Evolutionary conservation across 2,113 vertebrate genomes (phyloP), one percentile per base, ranked within the genome.

Genomic region (Marcusenius ussheri): DNA sequence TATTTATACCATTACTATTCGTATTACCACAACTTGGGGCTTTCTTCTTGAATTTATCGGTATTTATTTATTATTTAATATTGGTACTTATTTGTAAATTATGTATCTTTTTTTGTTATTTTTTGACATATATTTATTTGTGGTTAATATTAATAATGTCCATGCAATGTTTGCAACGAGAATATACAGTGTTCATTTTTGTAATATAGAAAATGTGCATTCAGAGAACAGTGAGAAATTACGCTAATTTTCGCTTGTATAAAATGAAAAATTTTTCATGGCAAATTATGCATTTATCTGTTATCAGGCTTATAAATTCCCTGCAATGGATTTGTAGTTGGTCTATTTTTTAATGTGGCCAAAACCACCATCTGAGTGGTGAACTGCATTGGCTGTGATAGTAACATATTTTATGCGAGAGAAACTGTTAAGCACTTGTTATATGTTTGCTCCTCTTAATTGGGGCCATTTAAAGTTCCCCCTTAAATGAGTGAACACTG

Each of bases 401-500:
- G 45, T 86, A 31, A 94, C 93, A 95, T 94, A 95, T 95, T 94
- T 94, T 77, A 31, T 6, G 70, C 39, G 83, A 50, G 93, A 93
- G 93, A 92, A 93, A 92, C 92, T 94, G 94, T 95, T 94, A 95
- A 96, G 95, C 95, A 94, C 96, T 96, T 95, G 94, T 96, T 95
- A 94, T 96, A 93, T 95, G 94, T 94, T 95, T 95, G 94, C 92
- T 92, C 92, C 92, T 92, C 92, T 95, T 96, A 96, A 96, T 96
- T 95, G 95, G 91, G 89, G 84, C 92, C 92, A 94, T 94, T 95
- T 94, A 94, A 93, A 92, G 91, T 88, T 87, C 77, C 91, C 35
- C 53, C 83, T 31, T 80, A 89, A 89, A 88, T 91, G 90, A 91
- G 66, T 87, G 90, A 90, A 77, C 88, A 74, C 91, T 92, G 91